A percentile compares a stretch with the other conserved stretches of the same genome.
Conservation (phyloP, 2,797 vertebrate genomes). For the Pantherophis vulpinus region DNA sequence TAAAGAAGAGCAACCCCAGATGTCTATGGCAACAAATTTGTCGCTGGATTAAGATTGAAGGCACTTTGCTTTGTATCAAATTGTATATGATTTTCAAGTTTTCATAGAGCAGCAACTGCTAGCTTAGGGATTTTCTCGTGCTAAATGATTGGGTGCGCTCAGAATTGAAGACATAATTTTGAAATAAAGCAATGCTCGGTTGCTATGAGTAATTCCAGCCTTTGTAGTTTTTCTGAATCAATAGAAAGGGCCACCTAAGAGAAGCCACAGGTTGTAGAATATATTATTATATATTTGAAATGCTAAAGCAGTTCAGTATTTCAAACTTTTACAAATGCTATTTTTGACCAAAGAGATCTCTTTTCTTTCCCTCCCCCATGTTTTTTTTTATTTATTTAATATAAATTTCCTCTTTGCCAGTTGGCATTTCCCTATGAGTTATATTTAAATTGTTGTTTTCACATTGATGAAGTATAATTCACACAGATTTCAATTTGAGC, state of each 20-base stretch:
- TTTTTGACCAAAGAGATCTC: neutral
- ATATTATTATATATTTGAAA: neutral
- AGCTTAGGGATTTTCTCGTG: neutral
- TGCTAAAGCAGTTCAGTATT: slow-evolving; percentile 27
- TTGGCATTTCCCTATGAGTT: slow-evolving; percentile 1
- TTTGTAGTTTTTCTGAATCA: slow-evolving; percentile 9
- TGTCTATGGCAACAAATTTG: neutral
- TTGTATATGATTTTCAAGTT: slow-evolving; percentile 3
- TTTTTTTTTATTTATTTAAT: slow-evolving; percentile 24
- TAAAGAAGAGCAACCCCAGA: neutral
- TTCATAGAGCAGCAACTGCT: slow-evolving; percentile 11
- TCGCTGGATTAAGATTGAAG: neutral
- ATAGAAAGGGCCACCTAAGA: neutral
- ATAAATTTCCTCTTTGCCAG: neutral
- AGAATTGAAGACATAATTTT: neutral
- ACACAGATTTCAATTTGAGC: neutral
- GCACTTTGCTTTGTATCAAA: slow-evolving; percentile 1
- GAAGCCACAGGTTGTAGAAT: neutral
- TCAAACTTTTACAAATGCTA: neutral
- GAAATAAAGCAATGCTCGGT: too few species aligned
- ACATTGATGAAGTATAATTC: neutral
- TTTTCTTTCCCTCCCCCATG: neutral
- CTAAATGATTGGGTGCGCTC: neutral
- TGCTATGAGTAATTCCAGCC: neutral
- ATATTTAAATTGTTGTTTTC: neutral